Conservation (phyloP, 2,797 vertebrate genomes). For the Varecia variegata region DNA sequence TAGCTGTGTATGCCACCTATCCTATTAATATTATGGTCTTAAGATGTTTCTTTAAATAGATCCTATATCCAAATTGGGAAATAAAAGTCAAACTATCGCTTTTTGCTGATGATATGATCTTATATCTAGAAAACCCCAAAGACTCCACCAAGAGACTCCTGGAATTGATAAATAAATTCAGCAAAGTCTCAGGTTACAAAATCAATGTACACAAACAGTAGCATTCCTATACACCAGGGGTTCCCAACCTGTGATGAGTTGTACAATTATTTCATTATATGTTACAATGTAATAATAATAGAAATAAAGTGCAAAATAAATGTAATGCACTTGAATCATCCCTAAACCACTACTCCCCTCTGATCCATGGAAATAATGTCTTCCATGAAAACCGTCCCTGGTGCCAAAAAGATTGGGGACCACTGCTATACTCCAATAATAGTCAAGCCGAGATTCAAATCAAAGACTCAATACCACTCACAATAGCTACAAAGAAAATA, state of each 20-base stretch:
- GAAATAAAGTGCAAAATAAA: too few relatives aligned
- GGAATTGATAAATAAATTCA: not conserved
- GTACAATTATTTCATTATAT: too few relatives aligned
- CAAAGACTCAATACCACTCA: not conserved
- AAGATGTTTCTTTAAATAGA: slow-evolving; percentile 29
- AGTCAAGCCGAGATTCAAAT: not conserved
- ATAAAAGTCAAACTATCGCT: not conserved
- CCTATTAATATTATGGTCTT: not conserved
- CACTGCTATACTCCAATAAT: not conserved
- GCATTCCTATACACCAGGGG: not conserved
- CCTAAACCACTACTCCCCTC: too few relatives aligned
- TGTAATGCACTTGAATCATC: too few relatives aligned
- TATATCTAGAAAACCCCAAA: not conserved
- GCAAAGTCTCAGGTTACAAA: not conserved
- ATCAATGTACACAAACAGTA: not conserved
- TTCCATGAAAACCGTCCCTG: too few relatives aligned
- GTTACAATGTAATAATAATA: too few relatives aligned
- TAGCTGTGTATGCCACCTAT: not conserved
- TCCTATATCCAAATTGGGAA: not conserved
- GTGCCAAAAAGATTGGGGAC: too few relatives aligned
- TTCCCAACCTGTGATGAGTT: too few relatives aligned
- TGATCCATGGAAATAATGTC: too few relatives aligned
- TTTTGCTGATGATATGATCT: not conserved
- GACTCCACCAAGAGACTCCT: not conserved
- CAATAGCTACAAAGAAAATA: not conserved